phyloP scores from a whole-genome alignment of 2,888 invertebrate species.

The Trichogramma dendrolimi region DNA sequence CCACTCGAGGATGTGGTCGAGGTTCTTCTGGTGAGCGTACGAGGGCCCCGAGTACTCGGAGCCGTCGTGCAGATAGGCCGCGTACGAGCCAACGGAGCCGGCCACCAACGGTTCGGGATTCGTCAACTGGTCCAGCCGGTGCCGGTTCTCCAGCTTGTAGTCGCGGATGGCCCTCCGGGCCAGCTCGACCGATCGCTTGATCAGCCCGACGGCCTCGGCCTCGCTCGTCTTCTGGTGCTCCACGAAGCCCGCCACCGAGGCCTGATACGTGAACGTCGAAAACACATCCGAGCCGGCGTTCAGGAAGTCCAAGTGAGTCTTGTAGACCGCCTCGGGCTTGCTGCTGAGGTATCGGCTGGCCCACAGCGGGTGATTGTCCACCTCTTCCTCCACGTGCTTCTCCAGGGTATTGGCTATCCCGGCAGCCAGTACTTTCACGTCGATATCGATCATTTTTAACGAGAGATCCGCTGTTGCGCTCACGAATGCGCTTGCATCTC shows the following conservation, averaged over 20 bases:
- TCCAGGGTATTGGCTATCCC: no score
- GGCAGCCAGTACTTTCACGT: no score
- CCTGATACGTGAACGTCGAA: slow-evolving; percentile 87
- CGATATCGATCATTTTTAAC: no score
- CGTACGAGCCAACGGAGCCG: slow-evolving; percentile 88
- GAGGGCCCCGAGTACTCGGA: slow-evolving; percentile 81
- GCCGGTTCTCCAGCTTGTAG: slow-evolving; percentile 30
- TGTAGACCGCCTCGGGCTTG: slow-evolving; percentile 71
- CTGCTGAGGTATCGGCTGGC: slow-evolving; percentile 76
- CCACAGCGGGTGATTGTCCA: slow-evolving; percentile 84
- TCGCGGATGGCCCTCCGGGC: slow-evolving; percentile 65
- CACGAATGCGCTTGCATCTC: no score
- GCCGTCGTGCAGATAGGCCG: slow-evolving; percentile 81
- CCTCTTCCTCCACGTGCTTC: slow-evolving; percentile 67
- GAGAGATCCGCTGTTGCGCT: no score
- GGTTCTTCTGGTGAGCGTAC: slow-evolving; percentile 65
- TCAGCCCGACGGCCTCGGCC: slow-evolving; percentile 66
- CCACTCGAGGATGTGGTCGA: slow-evolving; percentile 69
- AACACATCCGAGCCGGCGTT: slow-evolving; percentile 82
- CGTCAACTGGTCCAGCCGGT: neutral
- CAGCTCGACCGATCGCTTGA: slow-evolving; percentile 68
- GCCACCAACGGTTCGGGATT: slow-evolving; percentile 61
- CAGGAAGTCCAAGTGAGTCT: slow-evolving; percentile 75
- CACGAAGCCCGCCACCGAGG: slow-evolving; percentile 58
- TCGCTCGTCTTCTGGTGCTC: slow-evolving; percentile 67